phyloP scores from a whole-genome alignment of 2,888 invertebrate genomes.

The Drosophila cognata region DNA sequence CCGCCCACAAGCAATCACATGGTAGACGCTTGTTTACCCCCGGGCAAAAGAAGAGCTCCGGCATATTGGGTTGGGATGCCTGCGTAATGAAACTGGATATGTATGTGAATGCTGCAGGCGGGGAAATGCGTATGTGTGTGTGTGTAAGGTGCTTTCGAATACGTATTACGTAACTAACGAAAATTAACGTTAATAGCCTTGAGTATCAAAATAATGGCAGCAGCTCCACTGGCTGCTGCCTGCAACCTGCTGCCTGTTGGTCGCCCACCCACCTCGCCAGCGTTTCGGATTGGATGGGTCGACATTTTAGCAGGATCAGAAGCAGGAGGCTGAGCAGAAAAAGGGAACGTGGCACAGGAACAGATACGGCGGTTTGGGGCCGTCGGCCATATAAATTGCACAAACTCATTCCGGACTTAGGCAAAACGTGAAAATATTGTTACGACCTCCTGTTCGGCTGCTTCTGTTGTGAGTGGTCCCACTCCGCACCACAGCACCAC shows the following conservation, averaged over 20 bases:
- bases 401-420: constrained; percentile 80
- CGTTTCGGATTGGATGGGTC: constrained; percentile 38
- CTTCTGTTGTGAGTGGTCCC: constrained; percentile 8
- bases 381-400: constrained; percentile 67
- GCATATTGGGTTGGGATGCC: constrained; percentile 36
- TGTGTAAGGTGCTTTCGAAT: constrained; percentile 75
- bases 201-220: constrained; percentile 78
- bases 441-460: constrained; percentile 68
- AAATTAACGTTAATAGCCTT: constrained; percentile 81
- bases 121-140: constrained; percentile 15
- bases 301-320: constrained; percentile 10
- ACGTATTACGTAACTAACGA: constrained; percentile 81
- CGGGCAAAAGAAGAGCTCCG: constrained; percentile 38
- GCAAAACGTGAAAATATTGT: constrained; percentile 82
- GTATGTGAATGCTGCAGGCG: constrained; percentile 21
- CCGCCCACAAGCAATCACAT: constrained; percentile 51
- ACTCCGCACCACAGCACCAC: neutral
- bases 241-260: constrained; percentile 49
- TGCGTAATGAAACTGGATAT: constrained; percentile 70
- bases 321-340: constrained; percentile 13
- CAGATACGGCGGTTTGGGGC: constrained; percentile 25
- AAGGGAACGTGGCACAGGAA: constrained; percentile 13
- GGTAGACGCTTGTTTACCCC: constrained; percentile 69
- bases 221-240: constrained; percentile 28
- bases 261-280: constrained; percentile 40